Percentiles rank a stretch among this genome's conserved stretches.
phyloP scores from a whole-genome alignment of 2,113 vertebrate species.

The Equus quagga region DNA sequence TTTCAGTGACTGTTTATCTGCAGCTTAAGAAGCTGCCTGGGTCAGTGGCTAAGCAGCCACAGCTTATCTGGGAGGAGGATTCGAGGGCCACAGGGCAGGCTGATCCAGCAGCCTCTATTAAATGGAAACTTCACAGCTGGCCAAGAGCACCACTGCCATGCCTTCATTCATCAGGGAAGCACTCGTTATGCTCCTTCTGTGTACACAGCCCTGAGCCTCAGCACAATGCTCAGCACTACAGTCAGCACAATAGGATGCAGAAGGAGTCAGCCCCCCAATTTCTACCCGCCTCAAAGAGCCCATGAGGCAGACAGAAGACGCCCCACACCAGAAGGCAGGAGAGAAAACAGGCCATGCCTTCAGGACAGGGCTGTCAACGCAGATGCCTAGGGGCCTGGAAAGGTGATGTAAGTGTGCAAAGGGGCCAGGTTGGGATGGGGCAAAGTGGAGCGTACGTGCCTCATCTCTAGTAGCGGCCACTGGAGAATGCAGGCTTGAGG shows the following conservation, averaged over 20 bases:
- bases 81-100: neutral
- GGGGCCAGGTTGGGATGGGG: neutral
- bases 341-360: neutral
- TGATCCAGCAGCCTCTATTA: constrained; percentile 32
- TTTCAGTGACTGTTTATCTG: neutral
- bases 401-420: neutral
- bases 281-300: neutral
- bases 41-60: constrained; percentile 25
- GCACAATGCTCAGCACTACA: neutral
- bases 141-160: neutral
- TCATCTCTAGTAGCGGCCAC: neutral
- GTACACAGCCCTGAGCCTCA: neutral
- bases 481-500: neutral
- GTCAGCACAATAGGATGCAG: neutral
- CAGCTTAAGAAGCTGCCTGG: constrained; percentile 47
- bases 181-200: constrained; percentile 12
- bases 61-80: constrained; percentile 30
- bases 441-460: neutral
- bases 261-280: neutral
- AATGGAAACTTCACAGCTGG: neutral
- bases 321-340: neutral
- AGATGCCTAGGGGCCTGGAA: neutral
- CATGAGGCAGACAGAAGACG: neutral
- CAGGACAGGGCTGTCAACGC: neutral
- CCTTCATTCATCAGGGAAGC: neutral